These are phyloP conservation scores for Catharus minimus DNA, from an alignment of 2,113 vertebrate genomes.

Conservation along the genomic window DNA sequence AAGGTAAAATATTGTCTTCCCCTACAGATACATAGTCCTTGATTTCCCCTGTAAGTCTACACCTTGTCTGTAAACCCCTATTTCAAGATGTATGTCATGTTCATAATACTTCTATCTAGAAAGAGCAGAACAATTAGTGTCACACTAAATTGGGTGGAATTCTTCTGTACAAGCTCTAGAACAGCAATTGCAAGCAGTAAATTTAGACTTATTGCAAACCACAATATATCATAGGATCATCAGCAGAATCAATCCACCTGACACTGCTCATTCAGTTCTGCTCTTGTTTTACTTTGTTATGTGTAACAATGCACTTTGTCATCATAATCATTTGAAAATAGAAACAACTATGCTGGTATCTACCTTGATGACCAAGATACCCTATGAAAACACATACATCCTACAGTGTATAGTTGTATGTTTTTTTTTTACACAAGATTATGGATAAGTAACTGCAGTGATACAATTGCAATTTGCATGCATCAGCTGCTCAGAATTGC, in stretches of 20 bases:
- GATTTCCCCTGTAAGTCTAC: not conserved
- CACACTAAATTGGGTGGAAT: not conserved
- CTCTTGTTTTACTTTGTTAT: not conserved
- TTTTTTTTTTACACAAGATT: not conserved
- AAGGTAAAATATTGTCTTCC: slow-evolving; percentile 46
- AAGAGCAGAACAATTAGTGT: not conserved
- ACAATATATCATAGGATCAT: not conserved
- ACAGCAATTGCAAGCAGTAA: not conserved
- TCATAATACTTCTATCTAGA: not conserved
- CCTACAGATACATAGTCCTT: slow-evolving; percentile 12
- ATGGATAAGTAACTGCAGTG: not conserved
- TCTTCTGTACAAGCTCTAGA: not conserved
- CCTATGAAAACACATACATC: not conserved
- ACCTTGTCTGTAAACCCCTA: not conserved
- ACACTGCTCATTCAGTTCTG: not conserved
- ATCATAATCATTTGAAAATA: not conserved
- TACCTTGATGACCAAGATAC: not conserved
- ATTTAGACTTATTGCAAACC: not conserved
- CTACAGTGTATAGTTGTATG: rapidly evolving
- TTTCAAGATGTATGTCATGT: not conserved
- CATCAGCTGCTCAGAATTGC: not conserved
- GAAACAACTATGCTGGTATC: not conserved
- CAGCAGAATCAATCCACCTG: not conserved
- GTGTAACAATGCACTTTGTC: not conserved
- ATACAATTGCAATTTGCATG: not conserved